phyloP scores from a whole-genome alignment of 23 tunicate genomes.

The Corella eumyota region DNA sequence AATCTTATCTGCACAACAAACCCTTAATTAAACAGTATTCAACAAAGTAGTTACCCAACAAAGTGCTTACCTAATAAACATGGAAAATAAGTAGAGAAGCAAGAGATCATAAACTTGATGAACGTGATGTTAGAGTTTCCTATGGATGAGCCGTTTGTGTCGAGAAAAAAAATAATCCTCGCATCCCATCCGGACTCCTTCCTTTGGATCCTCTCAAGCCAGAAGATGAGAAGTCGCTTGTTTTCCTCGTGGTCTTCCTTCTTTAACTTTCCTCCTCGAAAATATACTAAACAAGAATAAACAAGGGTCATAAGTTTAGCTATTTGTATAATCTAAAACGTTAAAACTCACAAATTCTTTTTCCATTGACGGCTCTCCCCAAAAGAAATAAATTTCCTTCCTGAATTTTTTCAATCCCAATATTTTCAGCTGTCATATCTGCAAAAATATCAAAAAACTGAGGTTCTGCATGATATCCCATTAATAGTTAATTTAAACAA shows the following conservation, averaged over 20 bases:
- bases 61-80: constrained; percentile 44
- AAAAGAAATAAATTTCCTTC: constrained; percentile 35
- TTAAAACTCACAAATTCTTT: constrained; percentile 73
- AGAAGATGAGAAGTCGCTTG: constrained; percentile 35
- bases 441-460: not conserved
- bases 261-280: constrained; percentile 20
- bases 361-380: constrained; percentile 40
- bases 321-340: too few species aligned
- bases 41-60: too few species aligned
- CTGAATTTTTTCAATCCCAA: constrained; percentile 30
- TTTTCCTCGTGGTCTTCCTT: constrained; percentile 41
- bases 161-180: constrained; percentile 47
- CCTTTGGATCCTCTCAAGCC: constrained; percentile 76
- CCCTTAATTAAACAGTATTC: too few species aligned
- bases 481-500: too few species aligned
- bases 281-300: constrained; percentile 27
- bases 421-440: constrained; percentile 52
- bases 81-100: constrained; percentile 59
- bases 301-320: too few species aligned
- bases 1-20: constrained; percentile 24
- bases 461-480: too few species aligned
- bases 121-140: constrained; percentile 45
- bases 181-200: constrained; percentile 63
- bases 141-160: constrained; percentile 37
- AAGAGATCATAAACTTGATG: constrained; percentile 53